Base-by-base conservation (phyloP, 30 jellyfish, hydroid and myxozoan genomes). In the Aurelia aurita complex sp. Pacific region DNA sequence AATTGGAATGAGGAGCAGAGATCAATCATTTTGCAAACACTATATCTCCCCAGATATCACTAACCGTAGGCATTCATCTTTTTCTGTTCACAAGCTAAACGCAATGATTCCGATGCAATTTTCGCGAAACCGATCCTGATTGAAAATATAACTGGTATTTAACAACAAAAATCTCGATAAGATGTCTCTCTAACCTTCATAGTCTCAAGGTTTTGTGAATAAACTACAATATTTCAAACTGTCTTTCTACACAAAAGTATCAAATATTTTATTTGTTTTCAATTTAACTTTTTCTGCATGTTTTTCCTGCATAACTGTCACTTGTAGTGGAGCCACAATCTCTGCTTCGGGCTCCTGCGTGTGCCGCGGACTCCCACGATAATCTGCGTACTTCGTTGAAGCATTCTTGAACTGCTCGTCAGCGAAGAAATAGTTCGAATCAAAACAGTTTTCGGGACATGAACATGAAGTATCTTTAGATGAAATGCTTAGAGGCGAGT, bases 321-420 rank as follows among this genome's bases (percentile, higher is more conserved):
- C 76, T 42, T 70, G 33, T 1, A 86, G 85, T 5, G 96, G 96
- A 7, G 96, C 89, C 13, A 86, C 80, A 16, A 86, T 74, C 74
- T 57, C 34, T n/a, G 59, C 40, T 17, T 83, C 92, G 10, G 40
- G 65, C 10, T 69, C 79, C 23, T 78, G 64, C 23, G 42, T 34
- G 35, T 78, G 55, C 36, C 36, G 36, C 2, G 36, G 70, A 61
- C 70, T 61, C 70, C 36, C 36, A 1, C 33, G 70, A 17, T 61
- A 23, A 61, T 61, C 70, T 61, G 70, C 70, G 57, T 46, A 46
- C 57, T 46, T 46, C 14, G 57, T 46, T 9, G 57, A 46, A 46
- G 14, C 57, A 46, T 46, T 46, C 12, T 15, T 35, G 46, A 18
- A 38, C 63, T 35, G 18, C 64, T 69, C 79, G 12, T 61, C 79